Evolutionary conservation across 2,888 invertebrate genomes (phyloP), one percentile per base, ranked within the genome.

Genomic region (Xestia c-nigrum): DNA sequence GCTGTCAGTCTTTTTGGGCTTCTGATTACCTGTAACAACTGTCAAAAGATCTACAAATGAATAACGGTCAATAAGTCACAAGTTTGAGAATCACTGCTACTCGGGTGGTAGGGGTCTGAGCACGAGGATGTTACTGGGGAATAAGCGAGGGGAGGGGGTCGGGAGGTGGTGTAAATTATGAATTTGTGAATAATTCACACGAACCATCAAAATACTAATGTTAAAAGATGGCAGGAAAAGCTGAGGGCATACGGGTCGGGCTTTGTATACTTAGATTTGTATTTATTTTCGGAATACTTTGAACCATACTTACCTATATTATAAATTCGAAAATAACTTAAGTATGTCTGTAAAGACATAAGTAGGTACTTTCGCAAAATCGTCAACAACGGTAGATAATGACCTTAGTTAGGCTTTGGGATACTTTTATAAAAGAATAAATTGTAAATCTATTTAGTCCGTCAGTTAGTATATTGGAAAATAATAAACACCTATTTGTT

Each of bases 181-280:
- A 91, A 91, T 92, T 93, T 92, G 90, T 93, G 93, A 94, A 94
- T 94, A 90, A 94, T 93, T 94, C 91, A 93, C 91, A 88, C 89
- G 87, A 87, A 85, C 83, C 92, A 91, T 93, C 93, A 92, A 92
- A 92, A 93, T 90, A 93, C 92, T 93, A 91, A 93, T 91, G 92
- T 90, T 89, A 88, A 90, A 91, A 90, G 88, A 87, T 89, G 88
- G 87, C 40, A 77, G 81, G 72, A 73, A 70, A 78, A 72, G 61
- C 71, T 40, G 46, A 12, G 24, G 61, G 21, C 67, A 77, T 73
- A 73, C 55, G 9, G 57, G 55, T 19, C 64, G 14, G 1, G 3
- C 47, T 40, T 68, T 69, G 19, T 71, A 59, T 31, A 31, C 31
- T 31, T 31, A 0, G 50, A 75, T 55, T 66, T 52, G n/a, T 70